These are phyloP conservation scores for Drosophila baimaii DNA, from an alignment of 1,140 invertebrate genomes.

Conservation along the genomic window DNA sequence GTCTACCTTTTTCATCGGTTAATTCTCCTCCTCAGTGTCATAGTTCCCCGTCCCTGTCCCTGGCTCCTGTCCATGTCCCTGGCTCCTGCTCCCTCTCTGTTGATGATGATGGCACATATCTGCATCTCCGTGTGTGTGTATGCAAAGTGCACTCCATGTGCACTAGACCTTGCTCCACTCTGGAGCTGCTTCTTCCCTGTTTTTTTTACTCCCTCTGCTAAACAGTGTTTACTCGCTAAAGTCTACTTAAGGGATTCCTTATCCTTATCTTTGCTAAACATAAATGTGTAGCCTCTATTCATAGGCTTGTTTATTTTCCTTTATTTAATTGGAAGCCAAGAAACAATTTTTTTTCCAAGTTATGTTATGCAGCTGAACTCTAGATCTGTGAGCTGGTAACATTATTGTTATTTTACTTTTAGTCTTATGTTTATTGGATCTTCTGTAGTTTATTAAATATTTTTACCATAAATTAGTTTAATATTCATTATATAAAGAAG, in stretches of 20 bases:
- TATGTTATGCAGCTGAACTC: too few species aligned
- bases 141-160: conserved; percentile 44
- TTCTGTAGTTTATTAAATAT: too few species aligned
- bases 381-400: too few species aligned
- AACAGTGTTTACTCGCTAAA: neutral
- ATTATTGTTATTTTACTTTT: too few species aligned
- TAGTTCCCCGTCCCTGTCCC: neutral
- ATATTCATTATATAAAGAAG: too few species aligned
- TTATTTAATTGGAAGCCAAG: too few species aligned
- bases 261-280: too few species aligned
- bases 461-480: neutral
- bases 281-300: too few species aligned
- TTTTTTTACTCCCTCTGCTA: neutral
- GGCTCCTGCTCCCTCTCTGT: neutral
- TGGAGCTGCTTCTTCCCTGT: conserved; percentile 40
- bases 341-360: too few species aligned
- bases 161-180: conserved; percentile 63
- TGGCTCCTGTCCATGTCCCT: neutral
- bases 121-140: conserved; percentile 21
- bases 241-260: too few species aligned
- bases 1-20: conserved; percentile 20
- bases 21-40: conserved; percentile 15
- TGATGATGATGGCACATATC: conserved; percentile 22
- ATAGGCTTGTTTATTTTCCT: too few species aligned
- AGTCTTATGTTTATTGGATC: too few species aligned